Evolutionary conservation across 2,888 invertebrate species (phyloP).

Genomic region (Chromoteleia sp.): DNA sequence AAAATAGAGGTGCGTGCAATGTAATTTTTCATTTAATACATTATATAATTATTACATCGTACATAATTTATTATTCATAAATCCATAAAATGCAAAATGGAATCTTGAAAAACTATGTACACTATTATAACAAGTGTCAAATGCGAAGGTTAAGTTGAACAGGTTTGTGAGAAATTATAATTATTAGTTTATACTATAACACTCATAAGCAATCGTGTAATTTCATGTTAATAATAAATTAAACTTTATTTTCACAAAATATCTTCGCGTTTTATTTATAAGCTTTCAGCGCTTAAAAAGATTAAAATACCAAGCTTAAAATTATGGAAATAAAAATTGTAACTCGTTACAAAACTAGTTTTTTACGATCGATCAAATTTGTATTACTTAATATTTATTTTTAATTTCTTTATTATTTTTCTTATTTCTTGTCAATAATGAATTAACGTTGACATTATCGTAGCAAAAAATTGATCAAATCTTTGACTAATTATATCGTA

Average conservation of each 20-base stretch:
- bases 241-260: background rate
- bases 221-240: slow-evolving; percentile 7
- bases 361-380: too few species aligned
- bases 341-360: too few species aligned
- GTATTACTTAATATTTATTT: too few species aligned
- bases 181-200: slow-evolving; percentile 1
- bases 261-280: slow-evolving; percentile 2
- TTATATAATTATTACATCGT: background rate
- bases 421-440: too few species aligned
- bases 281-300: too few species aligned
- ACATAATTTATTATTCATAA: background rate
- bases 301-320: too few species aligned
- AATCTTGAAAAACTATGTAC: slow-evolving; percentile 5
- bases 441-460: background rate
- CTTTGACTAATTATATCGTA: background rate
- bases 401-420: too few species aligned
- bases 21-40: background rate
- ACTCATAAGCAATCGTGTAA: slow-evolving; percentile 11
- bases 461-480: too few species aligned
- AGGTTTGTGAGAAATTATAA: slow-evolving; percentile 8
- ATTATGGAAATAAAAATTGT: too few species aligned
- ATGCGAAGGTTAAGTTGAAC: slow-evolving; percentile 15
- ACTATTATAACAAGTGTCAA: slow-evolving; percentile 13
- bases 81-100: slow-evolving; percentile 7
- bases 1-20: background rate